Evolutionary conservation across 2,888 invertebrate species (phyloP).

Genomic region (Ganaspis brasiliensis): DNA sequence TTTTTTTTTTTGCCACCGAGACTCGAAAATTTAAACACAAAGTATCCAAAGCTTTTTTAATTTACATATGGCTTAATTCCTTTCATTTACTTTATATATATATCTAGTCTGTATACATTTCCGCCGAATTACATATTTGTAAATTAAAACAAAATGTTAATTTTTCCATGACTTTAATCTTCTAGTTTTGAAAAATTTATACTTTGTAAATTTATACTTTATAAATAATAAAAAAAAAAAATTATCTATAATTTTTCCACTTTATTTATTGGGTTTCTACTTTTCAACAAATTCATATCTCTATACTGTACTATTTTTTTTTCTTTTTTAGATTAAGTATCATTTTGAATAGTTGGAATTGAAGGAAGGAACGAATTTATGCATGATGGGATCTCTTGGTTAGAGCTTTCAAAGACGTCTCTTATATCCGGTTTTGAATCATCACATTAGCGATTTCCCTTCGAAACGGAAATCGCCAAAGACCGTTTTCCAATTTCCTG

Average conservation of each 20-base stretch:
- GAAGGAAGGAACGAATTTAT: conserved; percentile 30
- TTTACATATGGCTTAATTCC: neutral
- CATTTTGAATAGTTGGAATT: neutral
- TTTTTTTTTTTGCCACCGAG: conserved; percentile 16
- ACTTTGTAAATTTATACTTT: no score
- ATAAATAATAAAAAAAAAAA: no score
- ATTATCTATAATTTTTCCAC: no score
- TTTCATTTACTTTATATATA: neutral
- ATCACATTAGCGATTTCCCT: conserved; percentile 33
- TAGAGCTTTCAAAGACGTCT: conserved; percentile 25
- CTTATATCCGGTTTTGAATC: conserved; percentile 34
- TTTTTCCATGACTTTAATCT: no score
- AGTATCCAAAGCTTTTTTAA: neutral
- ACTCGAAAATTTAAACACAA: neutral
- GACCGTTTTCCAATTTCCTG: conserved; percentile 40
- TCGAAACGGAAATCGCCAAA: conserved; percentile 29
- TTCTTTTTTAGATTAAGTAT: no score
- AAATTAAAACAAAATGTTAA: no score
- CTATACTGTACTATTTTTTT: no score
- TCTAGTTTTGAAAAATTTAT: no score
- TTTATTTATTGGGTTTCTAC: no score
- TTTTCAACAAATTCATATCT: no score
- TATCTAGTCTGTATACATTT: no score
- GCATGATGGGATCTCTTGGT: neutral
- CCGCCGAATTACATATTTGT: neutral